These are phyloP conservation scores for Crocallis elinguaria DNA, from an alignment of 2,888 invertebrate species.

Conservation along the genomic window DNA sequence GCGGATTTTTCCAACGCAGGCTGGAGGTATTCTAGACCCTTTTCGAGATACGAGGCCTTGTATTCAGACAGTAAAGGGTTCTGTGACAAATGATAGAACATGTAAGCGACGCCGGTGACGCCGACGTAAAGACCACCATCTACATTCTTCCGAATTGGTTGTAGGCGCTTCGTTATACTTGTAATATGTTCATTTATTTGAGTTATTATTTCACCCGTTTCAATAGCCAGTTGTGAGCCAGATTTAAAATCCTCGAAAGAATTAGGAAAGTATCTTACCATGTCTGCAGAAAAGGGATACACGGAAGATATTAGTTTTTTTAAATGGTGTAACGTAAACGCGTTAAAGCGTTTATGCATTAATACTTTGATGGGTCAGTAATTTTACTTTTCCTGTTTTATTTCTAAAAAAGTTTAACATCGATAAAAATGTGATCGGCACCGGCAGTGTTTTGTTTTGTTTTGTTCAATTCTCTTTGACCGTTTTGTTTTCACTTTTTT, in stretches of 20 bases:
- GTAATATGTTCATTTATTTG: slow-evolving; percentile 63
- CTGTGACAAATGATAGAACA: slow-evolving; percentile 89
- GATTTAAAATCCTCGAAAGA: slow-evolving; percentile 62
- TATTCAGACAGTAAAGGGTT: slow-evolving; percentile 76
- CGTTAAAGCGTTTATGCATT: slow-evolving; percentile 47
- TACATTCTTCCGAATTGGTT: slow-evolving; percentile 73
- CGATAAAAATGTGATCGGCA: too few species aligned
- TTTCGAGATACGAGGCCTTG: slow-evolving; percentile 79
- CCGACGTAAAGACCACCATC: slow-evolving; percentile 88
- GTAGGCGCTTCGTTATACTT: slow-evolving; percentile 64
- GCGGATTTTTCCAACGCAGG: slow-evolving; percentile 85
- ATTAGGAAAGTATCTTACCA: slow-evolving; percentile 76
- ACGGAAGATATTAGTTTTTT: slow-evolving; percentile 45
- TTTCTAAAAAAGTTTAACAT: too few species aligned
- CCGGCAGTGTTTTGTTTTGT: too few species aligned
- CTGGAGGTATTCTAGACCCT: slow-evolving; percentile 86
- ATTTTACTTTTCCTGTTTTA: neutral
- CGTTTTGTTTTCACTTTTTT: too few species aligned
- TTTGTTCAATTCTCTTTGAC: too few species aligned
- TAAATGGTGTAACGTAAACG: slow-evolving; percentile 39
- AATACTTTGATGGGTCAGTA: slow-evolving; percentile 14
- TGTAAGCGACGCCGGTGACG: slow-evolving; percentile 89
- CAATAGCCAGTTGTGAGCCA: slow-evolving; percentile 41
- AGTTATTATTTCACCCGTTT: slow-evolving; percentile 51
- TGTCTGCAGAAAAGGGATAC: slow-evolving; percentile 49